Base-by-base conservation (phyloP, 2,888 invertebrate species). In the Noctua pronuba region DNA sequence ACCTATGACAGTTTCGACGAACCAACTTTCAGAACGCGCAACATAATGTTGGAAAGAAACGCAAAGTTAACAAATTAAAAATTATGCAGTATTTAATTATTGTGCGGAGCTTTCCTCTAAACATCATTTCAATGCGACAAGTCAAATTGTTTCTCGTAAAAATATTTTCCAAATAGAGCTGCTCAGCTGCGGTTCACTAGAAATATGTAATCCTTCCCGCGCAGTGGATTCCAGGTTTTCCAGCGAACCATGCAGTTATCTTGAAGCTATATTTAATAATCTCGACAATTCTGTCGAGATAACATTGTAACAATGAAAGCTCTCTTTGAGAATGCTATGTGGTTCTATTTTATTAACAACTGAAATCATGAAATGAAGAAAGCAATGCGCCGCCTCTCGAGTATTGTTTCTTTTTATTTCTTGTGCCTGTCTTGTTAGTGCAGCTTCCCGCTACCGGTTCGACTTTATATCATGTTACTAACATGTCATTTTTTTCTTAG, bases 401-500 rank as follows among this genome's bases (percentile, higher is more conserved):
- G 35, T 38, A 28, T 64, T 78, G 5, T 79, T 79, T 58, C 10
- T 44, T 44, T 44, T 44, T 52, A 24, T 28, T 58, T 44, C 31
- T 52, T 35, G 62, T 24, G n/a, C 18, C 28, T 18, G 49, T 28
- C 62, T 81, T 55, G 82, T 82, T 65, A 82, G 52, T 31, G 52
- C 64, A 21, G 11, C 21, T n/a, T 13, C 38, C 38, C 46, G 38
- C 38, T 21, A 18, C 46, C 35, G 31, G 31, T 10, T 52, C 24
- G 10, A 24, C 35, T 62, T 52, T 44, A 81, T 81, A 44, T 13
- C 24, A n/a, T 65, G 31, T 64, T 74, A 81, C 16, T 64, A 82
- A 46, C 65, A 82, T 46, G 28, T 35, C 41, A 49, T 65, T 44
- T 1, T 74, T 38, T 78, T 75, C 52, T 41, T 46, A 13, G 18